Conservation (phyloP, 2,113 vertebrate species). For the Pygoscelis adeliae region DNA sequence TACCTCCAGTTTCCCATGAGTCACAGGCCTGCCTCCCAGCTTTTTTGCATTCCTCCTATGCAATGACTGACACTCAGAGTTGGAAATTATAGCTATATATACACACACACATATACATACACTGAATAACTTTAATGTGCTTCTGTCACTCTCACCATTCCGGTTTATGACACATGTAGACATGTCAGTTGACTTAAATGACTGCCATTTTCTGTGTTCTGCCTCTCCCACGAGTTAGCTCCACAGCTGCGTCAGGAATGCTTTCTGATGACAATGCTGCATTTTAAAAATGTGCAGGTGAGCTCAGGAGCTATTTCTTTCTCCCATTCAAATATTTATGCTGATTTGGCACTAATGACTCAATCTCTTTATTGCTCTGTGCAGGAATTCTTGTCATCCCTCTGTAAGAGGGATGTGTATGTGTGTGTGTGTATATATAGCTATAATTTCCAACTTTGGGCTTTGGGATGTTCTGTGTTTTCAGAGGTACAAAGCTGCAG, state of each 20-base stretch:
- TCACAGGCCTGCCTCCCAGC: background rate
- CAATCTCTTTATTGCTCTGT: background rate
- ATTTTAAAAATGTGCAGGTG: background rate
- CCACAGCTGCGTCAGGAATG: background rate
- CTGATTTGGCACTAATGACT: background rate
- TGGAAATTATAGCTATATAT: background rate
- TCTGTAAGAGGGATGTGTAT: background rate
- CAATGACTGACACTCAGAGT: background rate
- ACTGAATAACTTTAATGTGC: background rate
- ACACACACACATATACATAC: background rate
- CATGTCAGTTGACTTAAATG: background rate
- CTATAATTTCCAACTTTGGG: too few species aligned
- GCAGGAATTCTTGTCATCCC: accelerated
- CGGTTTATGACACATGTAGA: background rate
- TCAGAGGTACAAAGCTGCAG: background rate
- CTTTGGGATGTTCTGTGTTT: background rate
- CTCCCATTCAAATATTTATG: background rate
- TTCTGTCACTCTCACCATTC: background rate
- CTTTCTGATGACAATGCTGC: background rate
- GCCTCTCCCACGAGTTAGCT: background rate
- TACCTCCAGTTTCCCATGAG: background rate
- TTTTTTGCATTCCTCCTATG: background rate
- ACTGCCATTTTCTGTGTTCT: background rate
- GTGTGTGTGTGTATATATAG: too few species aligned
- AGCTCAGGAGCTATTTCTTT: constrained; percentile 10